These are phyloP conservation scores for Climacteris rufus DNA, from an alignment of 2,113 vertebrate genomes.

Conservation along the genomic window DNA sequence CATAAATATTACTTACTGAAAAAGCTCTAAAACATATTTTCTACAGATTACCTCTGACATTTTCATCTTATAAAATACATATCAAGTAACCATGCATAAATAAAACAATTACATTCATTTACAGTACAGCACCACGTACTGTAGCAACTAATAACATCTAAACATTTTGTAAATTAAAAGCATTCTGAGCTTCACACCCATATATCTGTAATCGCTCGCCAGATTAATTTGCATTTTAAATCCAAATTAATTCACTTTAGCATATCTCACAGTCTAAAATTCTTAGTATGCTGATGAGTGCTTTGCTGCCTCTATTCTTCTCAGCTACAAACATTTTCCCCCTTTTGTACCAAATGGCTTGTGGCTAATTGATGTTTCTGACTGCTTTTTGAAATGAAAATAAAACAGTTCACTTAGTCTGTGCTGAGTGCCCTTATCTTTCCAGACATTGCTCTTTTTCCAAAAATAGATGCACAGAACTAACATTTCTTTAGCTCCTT, in stretches of 20 bases:
- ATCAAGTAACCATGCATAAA: slow-evolving; percentile 73
- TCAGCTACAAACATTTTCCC: slow-evolving; percentile 85
- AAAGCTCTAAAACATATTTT: slow-evolving; percentile 70
- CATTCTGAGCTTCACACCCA: slow-evolving; percentile 82
- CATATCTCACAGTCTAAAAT: slow-evolving; percentile 91
- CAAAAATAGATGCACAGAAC: slow-evolving; percentile 80
- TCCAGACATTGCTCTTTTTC: slow-evolving; percentile 80
- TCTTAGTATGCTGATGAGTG: slow-evolving; percentile 95
- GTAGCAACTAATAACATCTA: slow-evolving; percentile 82
- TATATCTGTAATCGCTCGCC: slow-evolving; percentile 89
- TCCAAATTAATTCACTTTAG: slow-evolving; percentile 99
- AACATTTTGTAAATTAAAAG: slow-evolving; percentile 85
- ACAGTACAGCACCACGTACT: slow-evolving; percentile 68
- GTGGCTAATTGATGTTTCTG: slow-evolving; percentile 92
- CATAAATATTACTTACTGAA: slow-evolving; percentile 85
- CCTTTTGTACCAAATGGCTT: slow-evolving; percentile 88
- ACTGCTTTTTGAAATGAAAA: slow-evolving; percentile 89
- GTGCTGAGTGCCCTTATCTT: slow-evolving; percentile 84
- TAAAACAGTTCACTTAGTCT: slow-evolving; percentile 85
- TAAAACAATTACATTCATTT: slow-evolving; percentile 81
- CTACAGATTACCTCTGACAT: slow-evolving; percentile 69
- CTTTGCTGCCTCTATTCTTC: slow-evolving; percentile 82
- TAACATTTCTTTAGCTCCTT: slow-evolving; percentile 82
- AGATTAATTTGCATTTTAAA: slow-evolving; percentile 99
- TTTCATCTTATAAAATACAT: slow-evolving; percentile 70